phyloP scores from a whole-genome alignment of 1,140 invertebrate species.

The Himalopsyche phryganea region DNA sequence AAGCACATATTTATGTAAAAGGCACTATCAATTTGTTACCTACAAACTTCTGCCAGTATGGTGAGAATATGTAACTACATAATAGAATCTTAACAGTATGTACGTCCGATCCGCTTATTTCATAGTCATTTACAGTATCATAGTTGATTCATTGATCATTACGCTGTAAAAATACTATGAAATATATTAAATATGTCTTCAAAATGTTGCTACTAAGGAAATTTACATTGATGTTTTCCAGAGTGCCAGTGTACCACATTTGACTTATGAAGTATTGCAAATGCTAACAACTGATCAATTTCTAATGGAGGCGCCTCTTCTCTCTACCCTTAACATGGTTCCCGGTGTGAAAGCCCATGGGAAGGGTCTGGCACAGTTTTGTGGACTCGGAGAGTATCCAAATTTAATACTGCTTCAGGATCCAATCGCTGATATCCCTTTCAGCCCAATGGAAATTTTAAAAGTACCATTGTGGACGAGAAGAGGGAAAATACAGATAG shows the following conservation, averaged over 20 bases:
- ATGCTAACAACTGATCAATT: constrained; percentile 45
- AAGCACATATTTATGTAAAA: too few relatives aligned
- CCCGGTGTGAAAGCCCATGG: constrained; percentile 48
- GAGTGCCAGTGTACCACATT: constrained; percentile 60
- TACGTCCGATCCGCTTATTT: too few relatives aligned
- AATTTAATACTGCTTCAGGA: constrained; percentile 63
- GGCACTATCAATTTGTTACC: too few relatives aligned
- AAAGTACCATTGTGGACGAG: constrained; percentile 60
- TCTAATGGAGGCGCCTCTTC: constrained; percentile 54
- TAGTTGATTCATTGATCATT: too few relatives aligned
- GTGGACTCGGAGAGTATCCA: constrained; percentile 56
- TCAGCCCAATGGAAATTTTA: constrained; percentile 56
- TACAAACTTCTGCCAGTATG: too few relatives aligned
- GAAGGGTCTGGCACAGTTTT: constrained; percentile 52
- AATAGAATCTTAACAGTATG: too few relatives aligned
- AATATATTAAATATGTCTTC: too few relatives aligned
- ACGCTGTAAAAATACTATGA: too few relatives aligned
- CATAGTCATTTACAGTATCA: too few relatives aligned
- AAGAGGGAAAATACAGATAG: constrained; percentile 56
- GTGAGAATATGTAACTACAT: too few relatives aligned
- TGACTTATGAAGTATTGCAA: constrained; percentile 60
- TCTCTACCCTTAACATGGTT: constrained; percentile 49
- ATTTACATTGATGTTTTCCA: too few relatives aligned
- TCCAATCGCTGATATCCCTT: constrained; percentile 50
- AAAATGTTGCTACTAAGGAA: too few relatives aligned